Base-by-base conservation (phyloP, 2,113 vertebrate species). In the Leptocoma aspasia region DNA sequence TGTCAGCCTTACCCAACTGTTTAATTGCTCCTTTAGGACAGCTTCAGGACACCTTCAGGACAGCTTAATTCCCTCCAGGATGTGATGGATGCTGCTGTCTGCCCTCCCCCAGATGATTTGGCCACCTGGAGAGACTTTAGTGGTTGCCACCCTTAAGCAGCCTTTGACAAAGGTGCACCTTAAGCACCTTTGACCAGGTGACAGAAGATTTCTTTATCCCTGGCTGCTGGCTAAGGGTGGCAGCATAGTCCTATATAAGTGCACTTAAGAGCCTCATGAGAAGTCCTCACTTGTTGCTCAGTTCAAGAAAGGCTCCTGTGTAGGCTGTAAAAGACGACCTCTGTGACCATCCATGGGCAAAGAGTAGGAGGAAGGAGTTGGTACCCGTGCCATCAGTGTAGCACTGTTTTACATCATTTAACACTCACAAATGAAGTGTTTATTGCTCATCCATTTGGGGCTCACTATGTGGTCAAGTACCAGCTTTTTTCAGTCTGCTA, bases 311-410 rank as follows among this genome's bases (percentile, higher is more conserved):
- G 47, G 4, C 30, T 65, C 17, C 69, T 24, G 8, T 4, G 20
- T 10, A 59, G 64, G 47, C 39, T 83, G n/a, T 2, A 12, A 26
- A 70, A 41, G 61, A 77, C 2, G 9, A 56, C 6, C 33, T 47
- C 80, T 52, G 10, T 12, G 50, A 17, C 21, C 8, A 15, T 9
- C 61, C 63, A 4, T 1, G 28, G 42, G 47, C n/a, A 18, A 2
- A 2, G 20, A 56, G 28, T 0, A 0, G 28, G 23, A 92, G 53
- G 59, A 57, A 65, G 64, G 35, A 57, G 19, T 31, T 1, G 0
- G 10, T 31, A 59, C 31, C 37, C 0, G 0, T 35, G 52, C 52
- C 37, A 37, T 64, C 65, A 18, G 11, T 1, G 5, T 64, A 18
- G 15, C n/a, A 3, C n/a, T 61, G 35, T 8, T 90, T 54, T 60